Base-by-base conservation (phyloP, 2,888 invertebrate species). In the Spilarctia lutea region DNA sequence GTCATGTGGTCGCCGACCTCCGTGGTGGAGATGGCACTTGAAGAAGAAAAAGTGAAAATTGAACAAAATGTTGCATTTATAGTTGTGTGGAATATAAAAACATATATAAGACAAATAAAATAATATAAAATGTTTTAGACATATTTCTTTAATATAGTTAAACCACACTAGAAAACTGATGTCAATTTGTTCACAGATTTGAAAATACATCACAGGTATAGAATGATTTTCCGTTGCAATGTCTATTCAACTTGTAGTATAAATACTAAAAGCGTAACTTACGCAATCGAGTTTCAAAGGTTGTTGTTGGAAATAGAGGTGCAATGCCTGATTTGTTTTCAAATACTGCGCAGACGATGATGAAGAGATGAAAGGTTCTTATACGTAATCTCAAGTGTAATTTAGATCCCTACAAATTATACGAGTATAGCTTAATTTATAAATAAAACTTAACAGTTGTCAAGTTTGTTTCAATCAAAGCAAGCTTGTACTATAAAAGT, bases 281-380 rank as follows among this genome's bases (percentile, higher is more conserved):
- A 16, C 27, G 11, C 35, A 70, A 60, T 70, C 16, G 35, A 27
- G 69, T 33, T 60, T 70, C 39, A 70, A 56, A 69, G 56, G 56
- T 8, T 39, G 16, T 24, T n/a, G 20, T 60, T 16, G 45, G n/a
- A 45, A 73, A 68, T 68, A 7, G 24, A 60, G n/a, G 20, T 60
- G 56, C 39, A 70, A 35, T 68, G 56, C 16, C 60, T 60, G 56
- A 70, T 70, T 60, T n/a, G 39, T 60, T 70, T 70, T 70, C 56
- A 33, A 30, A n/a, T 39, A 27, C 11, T 39, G n/a, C n/a, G n/a
- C 18, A 35, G n/a, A n/a, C 16, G 56, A 56, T 6, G 48, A 20
- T 68, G 11, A 16, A 33, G 20, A 2, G 30, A 68, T 11, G 48
- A 18, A 2, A 42, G 33, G 16, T 65, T 65, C 33, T 33, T 65